These are phyloP conservation scores for Oreotrochilus melanogaster DNA, from an alignment of 2,113 vertebrate genomes.

Conservation along the genomic window DNA sequence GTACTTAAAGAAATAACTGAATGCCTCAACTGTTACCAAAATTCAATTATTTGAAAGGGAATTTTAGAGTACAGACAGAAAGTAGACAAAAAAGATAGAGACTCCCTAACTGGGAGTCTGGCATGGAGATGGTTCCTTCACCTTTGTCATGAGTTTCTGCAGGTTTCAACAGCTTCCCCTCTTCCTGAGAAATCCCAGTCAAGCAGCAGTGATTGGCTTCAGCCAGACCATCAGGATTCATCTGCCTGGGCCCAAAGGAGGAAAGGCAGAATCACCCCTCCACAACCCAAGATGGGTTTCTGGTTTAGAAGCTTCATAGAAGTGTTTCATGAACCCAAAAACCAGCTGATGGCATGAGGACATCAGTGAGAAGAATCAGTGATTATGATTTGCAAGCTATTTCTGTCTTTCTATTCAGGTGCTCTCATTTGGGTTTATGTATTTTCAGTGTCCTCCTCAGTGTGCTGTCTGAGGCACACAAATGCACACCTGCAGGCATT, in stretches of 20 bases:
- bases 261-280: background rate
- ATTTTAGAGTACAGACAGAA: background rate
- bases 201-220: background rate
- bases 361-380: background rate
- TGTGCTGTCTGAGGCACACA: background rate
- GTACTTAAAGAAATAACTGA: slow-evolving; percentile 2
- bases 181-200: background rate
- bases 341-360: background rate
- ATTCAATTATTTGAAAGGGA: background rate
- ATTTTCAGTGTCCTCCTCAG: background rate
- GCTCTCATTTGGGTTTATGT: background rate
- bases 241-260: background rate
- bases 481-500: rapidly evolving
- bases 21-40: background rate
- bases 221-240: background rate
- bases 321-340: background rate
- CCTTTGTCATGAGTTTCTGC: background rate
- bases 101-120: background rate
- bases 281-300: background rate
- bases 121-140: background rate
- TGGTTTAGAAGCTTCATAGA: background rate
- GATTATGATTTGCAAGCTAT: background rate
- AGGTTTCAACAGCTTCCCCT: background rate
- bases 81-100: background rate
- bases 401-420: background rate